Percentiles rank a stretch among this genome's conserved stretches.
Conservation (phyloP, 2,797 vertebrate species). For the Anguilla anguilla region DNA sequence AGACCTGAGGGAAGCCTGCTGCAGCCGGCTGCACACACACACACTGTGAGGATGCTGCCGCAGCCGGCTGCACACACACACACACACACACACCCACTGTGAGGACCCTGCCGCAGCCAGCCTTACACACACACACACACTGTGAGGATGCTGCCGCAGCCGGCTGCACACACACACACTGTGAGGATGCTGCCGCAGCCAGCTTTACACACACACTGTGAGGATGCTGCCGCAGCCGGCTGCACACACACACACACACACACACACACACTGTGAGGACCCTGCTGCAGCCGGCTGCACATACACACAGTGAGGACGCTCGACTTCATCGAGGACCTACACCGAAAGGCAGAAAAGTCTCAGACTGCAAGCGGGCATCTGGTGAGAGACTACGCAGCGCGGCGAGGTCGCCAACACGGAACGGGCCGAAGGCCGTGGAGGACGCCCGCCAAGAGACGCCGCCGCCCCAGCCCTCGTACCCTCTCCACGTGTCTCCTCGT, state of each 20-base stretch:
- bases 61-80: too few species aligned
- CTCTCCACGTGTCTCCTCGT: background rate
- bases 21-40: background rate
- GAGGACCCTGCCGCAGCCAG: too few species aligned
- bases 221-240: too few species aligned
- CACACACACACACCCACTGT: too few species aligned
- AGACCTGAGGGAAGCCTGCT: background rate
- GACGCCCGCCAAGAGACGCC: background rate
- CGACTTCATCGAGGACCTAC: background rate
- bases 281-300: background rate
- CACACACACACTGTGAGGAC: too few species aligned
- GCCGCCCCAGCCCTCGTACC: background rate
- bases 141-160: too few species aligned
- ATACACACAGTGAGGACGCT: background rate
- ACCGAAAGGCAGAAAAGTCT: background rate
- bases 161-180: background rate
- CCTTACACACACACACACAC: too few species aligned
- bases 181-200: background rate
- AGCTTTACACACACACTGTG: too few species aligned
- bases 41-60: too few species aligned
- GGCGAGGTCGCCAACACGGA: background rate
- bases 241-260: too few species aligned
- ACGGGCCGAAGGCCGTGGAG: background rate
- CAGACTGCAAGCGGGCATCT: background rate
- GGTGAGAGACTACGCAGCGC: background rate